A percentile compares a stretch with the other conserved stretches of the same genome.
Evolutionary conservation across 2,113 vertebrate genomes (phyloP).

Genomic region (Parus major): DNA sequence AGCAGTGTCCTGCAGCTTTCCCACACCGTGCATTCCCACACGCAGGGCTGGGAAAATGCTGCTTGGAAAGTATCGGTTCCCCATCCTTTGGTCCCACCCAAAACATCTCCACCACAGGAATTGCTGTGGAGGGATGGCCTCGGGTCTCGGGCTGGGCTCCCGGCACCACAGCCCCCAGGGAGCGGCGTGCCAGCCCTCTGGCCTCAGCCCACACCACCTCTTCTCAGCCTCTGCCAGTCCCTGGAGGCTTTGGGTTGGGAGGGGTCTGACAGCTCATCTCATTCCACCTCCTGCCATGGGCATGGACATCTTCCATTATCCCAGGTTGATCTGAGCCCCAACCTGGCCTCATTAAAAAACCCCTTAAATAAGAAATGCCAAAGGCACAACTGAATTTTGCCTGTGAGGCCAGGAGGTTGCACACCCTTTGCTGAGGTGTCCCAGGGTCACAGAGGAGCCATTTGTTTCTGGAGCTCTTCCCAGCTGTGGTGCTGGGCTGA

Average conservation of each 20-base stretch:
- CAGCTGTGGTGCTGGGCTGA: not conserved
- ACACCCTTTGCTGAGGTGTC: not conserved
- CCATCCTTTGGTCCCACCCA: not conserved
- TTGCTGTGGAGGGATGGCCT: not conserved
- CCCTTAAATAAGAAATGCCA: not conserved
- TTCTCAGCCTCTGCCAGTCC: not conserved
- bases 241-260: not conserved
- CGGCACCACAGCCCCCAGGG: not conserved
- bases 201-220: not conserved
- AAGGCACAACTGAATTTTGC: not conserved
- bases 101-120: not conserved
- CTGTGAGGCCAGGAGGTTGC: not conserved
- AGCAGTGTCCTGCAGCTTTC: not conserved
- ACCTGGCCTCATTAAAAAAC: not conserved
- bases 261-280: not conserved
- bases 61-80: not conserved
- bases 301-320: not conserved
- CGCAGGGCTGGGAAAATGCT: not conserved
- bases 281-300: not conserved
- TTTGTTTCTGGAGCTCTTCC: not conserved
- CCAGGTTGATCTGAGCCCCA: not conserved
- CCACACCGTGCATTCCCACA: not conserved
- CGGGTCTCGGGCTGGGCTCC: not conserved
- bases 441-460: not conserved
- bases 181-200: not conserved